Percentiles rank a stretch among this genome's conserved stretches.
Evolutionary conservation across 2,113 vertebrate species (phyloP).

Genomic region (Chaetura pelagica): DNA sequence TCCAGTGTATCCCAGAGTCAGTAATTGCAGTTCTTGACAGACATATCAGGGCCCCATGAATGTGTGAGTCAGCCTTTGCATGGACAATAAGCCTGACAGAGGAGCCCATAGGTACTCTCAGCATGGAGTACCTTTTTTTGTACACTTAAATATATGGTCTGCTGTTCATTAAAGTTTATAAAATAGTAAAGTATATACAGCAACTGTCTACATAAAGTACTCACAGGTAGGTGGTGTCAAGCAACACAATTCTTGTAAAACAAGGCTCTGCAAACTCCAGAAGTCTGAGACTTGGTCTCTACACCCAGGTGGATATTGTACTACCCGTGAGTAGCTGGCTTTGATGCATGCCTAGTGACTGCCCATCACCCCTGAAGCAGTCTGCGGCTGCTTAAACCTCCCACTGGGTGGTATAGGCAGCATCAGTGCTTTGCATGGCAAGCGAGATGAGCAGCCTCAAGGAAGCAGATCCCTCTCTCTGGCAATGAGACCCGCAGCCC

Average conservation of each 20-base stretch:
- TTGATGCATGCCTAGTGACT: neutral
- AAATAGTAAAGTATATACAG: neutral
- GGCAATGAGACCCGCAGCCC: accelerated
- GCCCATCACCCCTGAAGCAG: neutral
- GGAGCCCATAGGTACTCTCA: neutral
- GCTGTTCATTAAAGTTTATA: neutral
- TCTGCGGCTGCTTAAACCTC: neutral
- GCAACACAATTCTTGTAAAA: neutral
- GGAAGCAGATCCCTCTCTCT: neutral
- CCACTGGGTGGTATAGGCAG: neutral
- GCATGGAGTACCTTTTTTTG: neutral
- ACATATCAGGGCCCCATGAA: accelerated
- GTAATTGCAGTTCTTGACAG: neutral
- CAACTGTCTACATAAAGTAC: neutral
- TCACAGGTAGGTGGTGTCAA: neutral
- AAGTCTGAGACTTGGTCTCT: neutral
- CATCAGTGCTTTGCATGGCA: accelerated
- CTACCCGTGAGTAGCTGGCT: neutral
- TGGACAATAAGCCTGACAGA: accelerated
- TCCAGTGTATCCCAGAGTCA: neutral
- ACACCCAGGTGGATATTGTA: neutral
- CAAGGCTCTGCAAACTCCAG: neutral
- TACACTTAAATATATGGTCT: accelerated
- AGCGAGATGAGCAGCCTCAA: neutral
- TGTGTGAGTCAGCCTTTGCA: neutral